Evolutionary conservation across 2,888 invertebrate genomes (phyloP).

Genomic region (Apamea anceps): DNA sequence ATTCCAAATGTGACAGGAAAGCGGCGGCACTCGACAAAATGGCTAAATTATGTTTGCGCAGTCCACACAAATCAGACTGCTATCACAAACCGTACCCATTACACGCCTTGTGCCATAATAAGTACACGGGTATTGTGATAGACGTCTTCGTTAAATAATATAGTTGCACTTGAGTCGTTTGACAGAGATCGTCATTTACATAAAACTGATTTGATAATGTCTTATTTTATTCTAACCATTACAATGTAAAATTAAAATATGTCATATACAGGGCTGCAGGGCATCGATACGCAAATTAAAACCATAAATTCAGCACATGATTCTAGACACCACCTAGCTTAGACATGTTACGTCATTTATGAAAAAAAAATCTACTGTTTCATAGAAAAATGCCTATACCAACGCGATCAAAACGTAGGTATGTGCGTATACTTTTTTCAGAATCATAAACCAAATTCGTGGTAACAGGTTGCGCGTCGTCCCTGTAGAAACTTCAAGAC

Average conservation of each 20-base stretch:
- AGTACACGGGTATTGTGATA: slow-evolving; percentile 39
- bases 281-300: not conserved
- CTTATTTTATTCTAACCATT: slow-evolving; percentile 7
- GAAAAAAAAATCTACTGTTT: not conserved
- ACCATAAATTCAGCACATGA: not conserved
- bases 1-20: slow-evolving; percentile 42
- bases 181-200: slow-evolving; percentile 20
- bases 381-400: not conserved
- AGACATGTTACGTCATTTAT: too few relatives aligned
- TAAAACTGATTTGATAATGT: slow-evolving; percentile 20
- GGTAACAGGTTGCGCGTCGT: not conserved
- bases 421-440: not conserved
- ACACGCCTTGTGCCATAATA: slow-evolving; percentile 25
- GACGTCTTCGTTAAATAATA: slow-evolving; percentile 28
- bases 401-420: not conserved
- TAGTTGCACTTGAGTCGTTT: slow-evolving; percentile 24
- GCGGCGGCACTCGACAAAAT: slow-evolving; percentile 31
- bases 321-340: not conserved
- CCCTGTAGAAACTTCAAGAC: not conserved
- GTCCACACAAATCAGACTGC: slow-evolving; percentile 39
- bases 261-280: not conserved
- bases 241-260: not conserved
- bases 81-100: slow-evolving; percentile 36
- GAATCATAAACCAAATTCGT: not conserved
- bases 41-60: slow-evolving; percentile 40